Base-by-base conservation (phyloP, 2,797 vertebrate genomes). In the Enteromius thamalakanensis region DNA sequence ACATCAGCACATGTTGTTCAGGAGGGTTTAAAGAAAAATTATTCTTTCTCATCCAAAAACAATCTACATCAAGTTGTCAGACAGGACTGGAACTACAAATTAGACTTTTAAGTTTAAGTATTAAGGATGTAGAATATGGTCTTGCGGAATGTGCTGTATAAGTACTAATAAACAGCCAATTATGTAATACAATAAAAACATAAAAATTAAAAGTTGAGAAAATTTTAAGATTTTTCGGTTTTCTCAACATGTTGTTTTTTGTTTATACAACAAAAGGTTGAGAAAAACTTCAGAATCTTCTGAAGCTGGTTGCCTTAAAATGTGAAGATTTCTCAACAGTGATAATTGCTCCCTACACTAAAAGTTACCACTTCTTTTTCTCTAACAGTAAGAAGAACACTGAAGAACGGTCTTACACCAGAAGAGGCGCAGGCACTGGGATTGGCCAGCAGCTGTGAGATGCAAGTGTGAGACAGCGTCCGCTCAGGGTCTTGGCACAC, bases 351-450 rank as follows among this genome's bases (percentile, higher is more conserved):
- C n/a, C 10, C 55, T 23, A 26, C 5, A 60, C 10, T 60, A 26
- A 58, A 58, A 14, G 55, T 60, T 17, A 17, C 14, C 32, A 12
- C 12, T 14, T 58, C 17, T 37, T 55, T 75, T 76, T 10, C 34
- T 76, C 8, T 3, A 45, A 53, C 86, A 99, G 98, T 99, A 90
- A 96, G 98, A 86, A 96, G 98, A 93, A 99, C 98, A 71, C 94
- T 99, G 92, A 99, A 97, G 94, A 97, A 91, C 0, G 97, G 97
- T 85, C 90, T 99, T 92, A 97, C 97, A 5, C 92, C 96, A 37
- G 97, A 99, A 92, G 98, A 99, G 93, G 97, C 97, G 70, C 96
- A 96, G 84, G 96, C 97, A 75, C 94, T 99, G 65, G 98, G 98
- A 84, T 92, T 99, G 87, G 94, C 97, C 84, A 94, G 95, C 79